phyloP scores from a whole-genome alignment of 2,888 invertebrate species.

The Eupithecia inturbata region DNA sequence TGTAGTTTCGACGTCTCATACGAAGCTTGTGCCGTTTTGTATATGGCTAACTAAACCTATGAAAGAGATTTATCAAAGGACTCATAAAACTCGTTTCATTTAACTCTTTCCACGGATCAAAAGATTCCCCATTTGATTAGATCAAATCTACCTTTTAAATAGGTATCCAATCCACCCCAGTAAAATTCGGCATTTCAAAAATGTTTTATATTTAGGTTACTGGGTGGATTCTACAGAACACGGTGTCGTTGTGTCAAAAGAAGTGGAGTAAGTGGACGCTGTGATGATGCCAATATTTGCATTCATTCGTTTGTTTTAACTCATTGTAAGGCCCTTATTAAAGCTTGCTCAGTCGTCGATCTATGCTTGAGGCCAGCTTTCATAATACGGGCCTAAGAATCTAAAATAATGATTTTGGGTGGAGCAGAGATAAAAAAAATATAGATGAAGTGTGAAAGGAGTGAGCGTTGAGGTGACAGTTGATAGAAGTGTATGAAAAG shows the following conservation, averaged over 20 bases:
- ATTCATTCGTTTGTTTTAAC: neutral
- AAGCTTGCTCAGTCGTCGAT: too few relatives aligned
- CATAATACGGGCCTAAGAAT: too few relatives aligned
- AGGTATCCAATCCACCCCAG: neutral
- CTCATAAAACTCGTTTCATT: neutral
- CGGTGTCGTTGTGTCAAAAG: neutral
- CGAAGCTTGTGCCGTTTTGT: neutral
- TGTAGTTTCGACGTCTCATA: neutral
- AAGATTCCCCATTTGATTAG: slow-evolving; percentile 5
- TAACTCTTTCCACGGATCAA: slow-evolving; percentile 10
- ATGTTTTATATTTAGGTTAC: neutral
- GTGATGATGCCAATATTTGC: neutral
- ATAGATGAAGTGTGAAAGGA: too few relatives aligned
- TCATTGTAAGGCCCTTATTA: too few relatives aligned
- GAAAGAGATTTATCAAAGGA: slow-evolving; percentile 4
- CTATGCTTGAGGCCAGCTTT: too few relatives aligned
- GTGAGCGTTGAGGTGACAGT: too few relatives aligned
- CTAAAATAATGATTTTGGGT: too few relatives aligned
- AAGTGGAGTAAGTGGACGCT: neutral
- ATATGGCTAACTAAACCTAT: neutral
- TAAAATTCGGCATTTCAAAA: slow-evolving; percentile 5
- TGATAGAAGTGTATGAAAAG: too few relatives aligned
- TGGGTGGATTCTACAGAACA: neutral
- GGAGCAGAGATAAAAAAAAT: too few relatives aligned
- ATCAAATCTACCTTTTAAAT: slow-evolving; percentile 2